Conservation (phyloP, 2,797 vertebrate species). For the Buceros bicornis region DNA sequence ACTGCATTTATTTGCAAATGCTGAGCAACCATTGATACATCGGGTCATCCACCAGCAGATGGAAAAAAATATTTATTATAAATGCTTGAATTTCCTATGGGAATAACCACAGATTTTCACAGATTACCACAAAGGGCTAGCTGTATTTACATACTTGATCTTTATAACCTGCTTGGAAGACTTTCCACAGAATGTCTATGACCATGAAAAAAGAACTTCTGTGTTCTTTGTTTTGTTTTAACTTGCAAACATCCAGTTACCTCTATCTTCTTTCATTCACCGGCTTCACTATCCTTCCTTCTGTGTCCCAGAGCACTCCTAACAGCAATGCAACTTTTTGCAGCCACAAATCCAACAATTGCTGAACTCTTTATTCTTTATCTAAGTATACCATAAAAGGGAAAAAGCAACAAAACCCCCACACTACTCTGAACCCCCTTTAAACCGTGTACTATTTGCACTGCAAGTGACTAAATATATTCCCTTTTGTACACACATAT, state of each 20-base stretch:
- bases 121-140: not conserved
- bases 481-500: not conserved
- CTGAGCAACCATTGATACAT: not conserved
- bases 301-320: not conserved
- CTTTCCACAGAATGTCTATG: not conserved
- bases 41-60: not conserved
- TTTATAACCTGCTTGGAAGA: not conserved
- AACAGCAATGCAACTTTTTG: not conserved
- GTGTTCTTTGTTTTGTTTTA: not conserved
- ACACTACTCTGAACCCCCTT: not conserved
- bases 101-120: not conserved
- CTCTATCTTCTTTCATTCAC: not conserved
- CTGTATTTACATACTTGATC: not conserved
- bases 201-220: not conserved
- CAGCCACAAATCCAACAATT: not conserved
- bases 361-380: not conserved
- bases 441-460: not conserved
- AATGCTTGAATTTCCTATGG: not conserved
- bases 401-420: rapidly evolving
- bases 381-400: not conserved
- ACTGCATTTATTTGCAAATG: not conserved
- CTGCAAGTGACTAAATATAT: not conserved
- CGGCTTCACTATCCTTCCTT: not conserved
- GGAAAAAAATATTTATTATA: not conserved
- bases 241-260: not conserved